phyloP scores from a whole-genome alignment of 2,113 vertebrate genomes.

The Himantopus leucocephalus region DNA sequence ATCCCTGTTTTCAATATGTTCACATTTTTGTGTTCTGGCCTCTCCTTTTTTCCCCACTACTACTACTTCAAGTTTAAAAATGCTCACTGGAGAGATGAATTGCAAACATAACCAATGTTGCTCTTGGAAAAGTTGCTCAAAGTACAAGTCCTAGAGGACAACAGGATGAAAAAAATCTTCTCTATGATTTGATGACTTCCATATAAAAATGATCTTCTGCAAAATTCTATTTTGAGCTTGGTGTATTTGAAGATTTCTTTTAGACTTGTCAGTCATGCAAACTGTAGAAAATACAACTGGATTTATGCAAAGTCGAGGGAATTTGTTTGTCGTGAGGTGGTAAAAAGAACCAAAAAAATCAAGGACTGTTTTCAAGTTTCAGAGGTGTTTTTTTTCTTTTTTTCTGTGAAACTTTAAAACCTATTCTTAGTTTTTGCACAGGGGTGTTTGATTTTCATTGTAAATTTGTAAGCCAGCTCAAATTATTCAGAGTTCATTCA shows the following conservation, averaged over 20 bases:
- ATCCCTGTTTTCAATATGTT: not conserved
- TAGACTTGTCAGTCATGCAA: not conserved
- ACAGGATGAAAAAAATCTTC: slow-evolving; percentile 4
- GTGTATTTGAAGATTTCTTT: not conserved
- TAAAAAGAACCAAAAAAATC: not conserved
- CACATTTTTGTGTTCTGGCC: not conserved
- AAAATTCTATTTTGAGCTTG: slow-evolving; percentile 6
- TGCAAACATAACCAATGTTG: slow-evolving; percentile 34
- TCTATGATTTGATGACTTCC: slow-evolving; percentile 49
- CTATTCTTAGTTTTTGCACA: not conserved
- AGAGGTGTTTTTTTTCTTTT: not conserved
- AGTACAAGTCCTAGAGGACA: slow-evolving; percentile 4
- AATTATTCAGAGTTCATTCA: not conserved
- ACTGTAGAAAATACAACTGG: not conserved
- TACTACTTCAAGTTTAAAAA: slow-evolving; percentile 26
- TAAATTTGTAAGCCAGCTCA: not conserved
- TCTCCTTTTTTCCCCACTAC: not conserved
- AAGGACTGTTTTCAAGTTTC: not conserved
- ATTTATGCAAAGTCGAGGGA: not conserved
- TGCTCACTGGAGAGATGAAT: not conserved
- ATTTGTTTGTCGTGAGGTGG: not conserved
- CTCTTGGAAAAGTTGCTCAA: slow-evolving; percentile 31
- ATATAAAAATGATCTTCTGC: slow-evolving; percentile 19
- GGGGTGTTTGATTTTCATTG: not conserved
- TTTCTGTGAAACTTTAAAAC: not conserved